Evolutionary conservation across 92 coral and sea anemone species (phyloP), one percentile per base, ranked within the genome.

Genomic region (Palythoa grandiflora): DNA sequence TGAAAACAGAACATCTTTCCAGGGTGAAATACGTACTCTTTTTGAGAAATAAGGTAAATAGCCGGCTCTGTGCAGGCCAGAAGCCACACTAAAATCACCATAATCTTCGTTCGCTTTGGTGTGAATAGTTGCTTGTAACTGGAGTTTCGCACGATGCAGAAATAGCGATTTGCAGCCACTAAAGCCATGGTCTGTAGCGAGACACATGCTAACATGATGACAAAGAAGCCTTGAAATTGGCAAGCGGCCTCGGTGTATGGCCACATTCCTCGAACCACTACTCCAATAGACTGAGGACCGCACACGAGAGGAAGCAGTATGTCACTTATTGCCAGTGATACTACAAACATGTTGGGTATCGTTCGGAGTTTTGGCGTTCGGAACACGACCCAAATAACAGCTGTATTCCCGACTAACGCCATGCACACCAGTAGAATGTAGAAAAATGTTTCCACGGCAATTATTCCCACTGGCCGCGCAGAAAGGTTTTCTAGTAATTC

Each of bases 1-100:
- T 89, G 96, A 84, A 92, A 92, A 40, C 96, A 94, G 81, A 94
- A 89, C 44, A 76, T 28, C 83, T 94, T 94, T 1, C 93, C 94
- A 8, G 98, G 94, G 54, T 91, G 95, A 54, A 94, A 94, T 10
- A 83, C 87, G 66, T 93, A 94, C 10, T 61, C 72, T 71, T 87
- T 53, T 35, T 94, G 94, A 39, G 95, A 90, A 3, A 89, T 79
- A 15, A 94, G 70, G 55, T 94, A 93, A 16, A 93, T 93, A 15
- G 92, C 17, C 6, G 95, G 98, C 38, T 91, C 95, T n/a, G 88
- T 21, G 87, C 91, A 87, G 36, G 94, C 94, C 10, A 94, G 40
- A 1, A 87, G 59, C 90, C 90, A 83, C 1, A 84, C 60, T 0
- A 87, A 13, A 1, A 65, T 55, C 14, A 94, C 92, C 83, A 94